Percentiles rank a stretch among this genome's conserved stretches.
These are phyloP conservation scores for Acrocephalus kingi DNA, from an alignment of 2,113 vertebrate species.

Conservation along the genomic window DNA sequence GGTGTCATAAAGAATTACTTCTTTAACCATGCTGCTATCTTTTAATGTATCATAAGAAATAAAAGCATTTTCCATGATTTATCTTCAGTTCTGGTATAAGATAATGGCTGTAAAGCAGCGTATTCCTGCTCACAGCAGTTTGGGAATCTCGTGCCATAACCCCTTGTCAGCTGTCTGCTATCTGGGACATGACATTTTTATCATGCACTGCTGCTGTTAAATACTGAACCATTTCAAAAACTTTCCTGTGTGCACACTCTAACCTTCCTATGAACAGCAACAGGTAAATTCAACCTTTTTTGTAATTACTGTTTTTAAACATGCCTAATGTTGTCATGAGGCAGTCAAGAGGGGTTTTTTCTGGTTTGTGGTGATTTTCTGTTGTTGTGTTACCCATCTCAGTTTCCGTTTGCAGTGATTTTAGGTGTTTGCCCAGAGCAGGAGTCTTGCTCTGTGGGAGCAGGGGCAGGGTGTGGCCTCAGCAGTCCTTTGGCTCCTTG, in stretches of 20 bases:
- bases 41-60: not conserved
- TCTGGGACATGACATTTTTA: not conserved
- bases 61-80: not conserved
- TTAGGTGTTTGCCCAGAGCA: not conserved
- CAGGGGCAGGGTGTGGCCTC: not conserved
- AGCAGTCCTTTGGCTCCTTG: not conserved
- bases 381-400: not conserved
- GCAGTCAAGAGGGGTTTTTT: accelerated
- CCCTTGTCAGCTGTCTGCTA: not conserved
- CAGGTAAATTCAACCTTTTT: not conserved
- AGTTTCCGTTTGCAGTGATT: not conserved
- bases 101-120: not conserved
- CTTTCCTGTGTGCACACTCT: not conserved
- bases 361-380: not conserved
- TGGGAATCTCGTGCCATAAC: not conserved
- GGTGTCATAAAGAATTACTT: not conserved
- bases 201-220: not conserved
- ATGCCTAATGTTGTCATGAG: not conserved
- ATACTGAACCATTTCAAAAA: not conserved
- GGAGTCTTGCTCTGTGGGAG: not conserved
- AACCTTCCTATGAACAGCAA: not conserved
- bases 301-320: not conserved
- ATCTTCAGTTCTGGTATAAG: not conserved
- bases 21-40: not conserved
- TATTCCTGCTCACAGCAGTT: not conserved